Conservation (phyloP, 2,888 invertebrate genomes). For the Patella pellucida region DNA sequence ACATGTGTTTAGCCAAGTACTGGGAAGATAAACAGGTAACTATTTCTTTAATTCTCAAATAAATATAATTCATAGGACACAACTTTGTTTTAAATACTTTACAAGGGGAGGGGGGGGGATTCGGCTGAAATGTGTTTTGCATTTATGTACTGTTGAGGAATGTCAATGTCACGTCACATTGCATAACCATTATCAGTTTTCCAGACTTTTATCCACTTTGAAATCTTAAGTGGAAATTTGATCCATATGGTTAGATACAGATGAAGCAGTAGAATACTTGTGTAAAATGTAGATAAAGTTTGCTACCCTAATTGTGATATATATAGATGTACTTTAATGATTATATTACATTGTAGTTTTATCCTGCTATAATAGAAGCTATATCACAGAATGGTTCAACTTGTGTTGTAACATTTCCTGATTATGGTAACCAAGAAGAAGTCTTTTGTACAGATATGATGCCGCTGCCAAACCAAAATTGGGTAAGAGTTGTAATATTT, state of each 20-base stretch:
- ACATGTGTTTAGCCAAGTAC: slow-evolving; percentile 89
- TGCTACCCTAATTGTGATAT: too few species aligned
- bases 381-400: slow-evolving; percentile 46
- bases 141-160: too few species aligned
- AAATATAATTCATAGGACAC: too few species aligned
- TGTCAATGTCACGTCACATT: too few species aligned
- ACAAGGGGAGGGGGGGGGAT: too few species aligned
- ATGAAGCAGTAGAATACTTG: slow-evolving; percentile 7
- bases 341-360: slow-evolving; percentile 47
- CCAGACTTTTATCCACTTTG: too few species aligned
- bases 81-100: too few species aligned
- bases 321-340: not conserved
- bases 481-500: slow-evolving; percentile 12
- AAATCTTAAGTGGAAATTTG: too few species aligned
- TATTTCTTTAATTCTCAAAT: too few species aligned
- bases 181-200: too few species aligned
- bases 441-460: slow-evolving; percentile 86
- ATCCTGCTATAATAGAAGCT: slow-evolving; percentile 52
- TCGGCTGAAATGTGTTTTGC: too few species aligned
- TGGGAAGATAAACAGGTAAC: slow-evolving; percentile 88
- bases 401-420: slow-evolving; percentile 81
- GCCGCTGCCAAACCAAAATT: slow-evolving; percentile 71
- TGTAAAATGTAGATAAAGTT: too few species aligned
- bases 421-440: slow-evolving; percentile 92
- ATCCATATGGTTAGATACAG: not conserved